Evolutionary conservation across 2,113 vertebrate species (phyloP), one percentile per base, ranked within the genome.

Genomic region (Symphodus melops): DNA sequence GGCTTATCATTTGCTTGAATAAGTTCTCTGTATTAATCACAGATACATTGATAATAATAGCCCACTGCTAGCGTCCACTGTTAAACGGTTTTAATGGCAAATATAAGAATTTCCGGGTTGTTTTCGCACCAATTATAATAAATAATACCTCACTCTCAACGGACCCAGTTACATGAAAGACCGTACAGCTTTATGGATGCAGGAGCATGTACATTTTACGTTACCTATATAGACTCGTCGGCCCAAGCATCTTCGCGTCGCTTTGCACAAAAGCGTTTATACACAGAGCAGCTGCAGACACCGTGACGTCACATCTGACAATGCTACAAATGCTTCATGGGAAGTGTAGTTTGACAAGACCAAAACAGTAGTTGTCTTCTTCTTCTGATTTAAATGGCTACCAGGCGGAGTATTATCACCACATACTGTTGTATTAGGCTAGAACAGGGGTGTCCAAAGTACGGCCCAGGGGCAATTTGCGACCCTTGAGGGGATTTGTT

Each of bases 221-320:
- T 76, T 88, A 91, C 86, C 89, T 78, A 48, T 5, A 25, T 20
- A 44, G 33, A 11, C 16, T 68, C 12, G 68, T 84, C 81, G 77
- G 72, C 62, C 67, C 75, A 67, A 77, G 78, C 86, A 90, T 88
- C 80, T 67, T 66, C 61, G 66, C 80, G 64, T 84, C 87, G 77
- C 21, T 60, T 56, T 52, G 70, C 87, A 93, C 89, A 93, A 93
- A 25, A 91, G 88, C 79, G 42, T n/a, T n/a, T n/a, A n/a, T 60
- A 20, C 70, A 61, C 59, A 0, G 68, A 78, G 41, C 9, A 39
- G 85, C 71, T 25, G 83, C 86, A 77, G 83, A 72, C 63, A 33
- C 0, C 19, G 10, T 87, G 84, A 91, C 90, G 91, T 94, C 85
- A 92, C 48, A 10, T 1, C 9, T n/a, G 25, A 76, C 21, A 21